Base-by-base conservation (phyloP, 2,888 invertebrate genomes). In the Smittia aterrima region DNA sequence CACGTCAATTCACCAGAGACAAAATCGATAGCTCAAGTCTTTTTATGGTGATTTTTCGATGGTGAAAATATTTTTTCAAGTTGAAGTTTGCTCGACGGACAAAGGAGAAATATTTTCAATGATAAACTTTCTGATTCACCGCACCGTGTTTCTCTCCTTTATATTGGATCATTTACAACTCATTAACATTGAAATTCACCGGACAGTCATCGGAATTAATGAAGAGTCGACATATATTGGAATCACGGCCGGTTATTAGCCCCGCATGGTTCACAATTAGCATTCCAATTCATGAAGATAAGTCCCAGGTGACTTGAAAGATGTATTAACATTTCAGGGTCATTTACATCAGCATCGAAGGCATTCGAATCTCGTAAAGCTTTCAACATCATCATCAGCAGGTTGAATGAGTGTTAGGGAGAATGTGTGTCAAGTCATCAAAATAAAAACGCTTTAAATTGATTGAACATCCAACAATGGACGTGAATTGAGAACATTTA, bases 341-440 rank as follows among this genome's bases (percentile, higher is more conserved):
- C 64, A 27, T 27, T 64, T 27, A 27, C 64, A 64, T 64, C 64
- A 13, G 58, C 22, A 18, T n/a, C 11, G 20, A 18, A 6, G 9
- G 1, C 18, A 13, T 22, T 58, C 22, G 13, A 16, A 22, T 58
- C 58, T 58, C 58, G 22, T 58, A 22, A 58, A 22, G 9, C 22
- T 58, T 58, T 22, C 47, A 47, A 16, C 47, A 16, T 47, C 58
- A 58, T 22, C 58, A 22, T 58, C 13, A 13, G 58, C 58, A 16
- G n/a, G 27, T 27, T 27, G 25, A 64, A 27, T 13, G 16, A 64
- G 58, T 27, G 64, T 64, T 13, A 13, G 18, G 18, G n/a, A 18
- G 16, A 27, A 70, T 54, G 70, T 70, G 13, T 70, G 70, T 70
- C 70, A 53, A 54, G 70, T 70, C 54, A 70, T 67, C 27, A 67